Evolutionary conservation across 2,888 invertebrate genomes (phyloP), one percentile per base, ranked within the genome.

Genomic region (Leptinotarsa rubiginosa): DNA sequence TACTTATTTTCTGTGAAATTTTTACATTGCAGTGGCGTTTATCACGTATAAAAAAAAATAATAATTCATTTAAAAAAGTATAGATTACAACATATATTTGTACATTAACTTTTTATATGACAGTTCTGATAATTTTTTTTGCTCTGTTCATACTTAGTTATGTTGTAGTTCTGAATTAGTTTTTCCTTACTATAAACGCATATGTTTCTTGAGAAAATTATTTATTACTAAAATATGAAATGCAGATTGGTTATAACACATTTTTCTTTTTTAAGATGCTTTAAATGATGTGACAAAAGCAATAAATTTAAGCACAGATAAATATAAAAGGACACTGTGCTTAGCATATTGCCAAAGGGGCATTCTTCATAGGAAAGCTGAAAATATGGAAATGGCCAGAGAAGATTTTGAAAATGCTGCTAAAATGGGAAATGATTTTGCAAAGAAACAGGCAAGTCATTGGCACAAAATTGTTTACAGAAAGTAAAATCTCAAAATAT

Each of bases 271-370:
- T 88, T 69, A 84, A 95, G 95, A 92, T 80, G 96, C 96, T 0
- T 87, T 95, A 78, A 82, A 87, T 2, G 96, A 97, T 86, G 88
- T 98, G 69, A 90, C 95, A 69, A 90, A 89, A 72, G 95, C 96
- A 0, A 88, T 98, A 18, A 88, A 91, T 31, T 85, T 96, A 70
- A 91, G 91, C 12, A 89, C 90, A 75, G 92, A 92, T 84, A 75
- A 79, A 56, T 84, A 87, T 72, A 81, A 82, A 64, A 87, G 89
- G 83, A 92, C 91, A 1, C 93, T 93, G 20, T 92, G 94, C 47
- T 93, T 95, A 81, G 96, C 97, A 0, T 90, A 93, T 64, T 96
- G 96, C 81, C 98, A 98, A 86, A 90, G 95, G 47, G 98, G 95
- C 0, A 89, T 96, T 74, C 88, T 98, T 22, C 89, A 93, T 83